Evolutionary conservation across 2,888 invertebrate species (phyloP), one percentile per base, ranked within the genome.

Genomic region (Drosophila infuscata): DNA sequence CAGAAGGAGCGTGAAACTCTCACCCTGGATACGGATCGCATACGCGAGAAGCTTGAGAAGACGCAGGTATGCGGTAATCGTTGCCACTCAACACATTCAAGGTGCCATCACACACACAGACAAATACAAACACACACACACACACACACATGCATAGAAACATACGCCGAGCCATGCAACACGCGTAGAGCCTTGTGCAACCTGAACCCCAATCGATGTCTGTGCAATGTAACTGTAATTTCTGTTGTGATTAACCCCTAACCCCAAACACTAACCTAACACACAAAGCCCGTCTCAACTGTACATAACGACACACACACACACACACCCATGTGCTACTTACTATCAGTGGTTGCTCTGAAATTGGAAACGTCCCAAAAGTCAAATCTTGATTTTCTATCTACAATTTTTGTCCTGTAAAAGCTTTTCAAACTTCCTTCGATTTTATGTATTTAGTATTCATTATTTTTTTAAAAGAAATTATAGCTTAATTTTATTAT

Each of bases 1-100:
- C 98, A 98, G 93, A 98, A 98, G 93, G 98, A 98, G 93, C 95
- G 97, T 61, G 98, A 98, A 93, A 95, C 96, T 4, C 95, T 97
- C 33, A 96, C 97, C 89, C 92, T 97, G 76, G 98, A 98, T 86
- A 95, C 96, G 67, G 98, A 98, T 92, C 95, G 98, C 83, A 95
- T 97, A 91, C 95, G 96, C 83, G 98, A 98, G 91, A 98, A 98
- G 94, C 95, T 96, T 89, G 98, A 98, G 83, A 98, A 98, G 92
- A 95, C 96, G 69, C 97, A 98, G 95, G 97, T 97, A 93, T 89
- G 63, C 73, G 68, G 68, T 64, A 53, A 61, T 68, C 65, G 51
- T 54, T 58, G 51, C 57, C 60, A 51, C 30, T 53, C 51, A 32
- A 56, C 52, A 46, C 38, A 59, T 33, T 48, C 51, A 52, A 58